phyloP scores from a whole-genome alignment of 1,140 invertebrate species.

The Drosophila hydei region DNA sequence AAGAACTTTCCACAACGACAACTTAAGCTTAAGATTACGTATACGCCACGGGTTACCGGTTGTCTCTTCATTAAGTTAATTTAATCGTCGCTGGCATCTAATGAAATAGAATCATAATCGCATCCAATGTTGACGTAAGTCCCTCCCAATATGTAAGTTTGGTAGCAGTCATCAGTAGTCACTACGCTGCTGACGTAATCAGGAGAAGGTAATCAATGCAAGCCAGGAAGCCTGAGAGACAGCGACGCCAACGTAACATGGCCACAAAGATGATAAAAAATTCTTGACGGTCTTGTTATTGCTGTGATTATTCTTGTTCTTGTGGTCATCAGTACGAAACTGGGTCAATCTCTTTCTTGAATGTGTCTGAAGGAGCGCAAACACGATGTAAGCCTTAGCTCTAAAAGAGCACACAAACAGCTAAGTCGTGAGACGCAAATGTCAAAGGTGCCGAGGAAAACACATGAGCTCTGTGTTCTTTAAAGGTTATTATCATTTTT shows the following conservation, averaged over 20 bases:
- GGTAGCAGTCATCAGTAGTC: slow-evolving; percentile 10
- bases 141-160: neutral
- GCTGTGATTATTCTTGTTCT: slow-evolving; percentile 10
- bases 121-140: slow-evolving; percentile 41
- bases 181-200: slow-evolving; percentile 20
- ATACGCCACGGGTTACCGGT: slow-evolving; percentile 61
- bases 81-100: slow-evolving; percentile 12
- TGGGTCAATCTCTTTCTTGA: slow-evolving; percentile 62
- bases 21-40: slow-evolving; percentile 35
- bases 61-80: slow-evolving; percentile 56
- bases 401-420: too few relatives aligned
- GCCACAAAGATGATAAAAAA: slow-evolving; percentile 27
- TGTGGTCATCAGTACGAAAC: slow-evolving; percentile 36
- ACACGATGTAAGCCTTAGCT: slow-evolving; percentile 58
- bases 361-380: slow-evolving; percentile 35
- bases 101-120: slow-evolving; percentile 20
- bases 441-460: slow-evolving; percentile 14
- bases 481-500: too few relatives aligned
- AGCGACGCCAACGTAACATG: slow-evolving; percentile 3
- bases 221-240: slow-evolving; percentile 11
- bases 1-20: slow-evolving; percentile 41
- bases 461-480: too few relatives aligned
- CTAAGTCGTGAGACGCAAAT: slow-evolving; percentile 38
- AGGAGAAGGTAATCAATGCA: slow-evolving; percentile 33
- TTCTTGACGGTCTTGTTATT: slow-evolving; percentile 8